Percentiles rank a stretch among this genome's conserved stretches.
These are phyloP conservation scores for Cydia splendana DNA, from an alignment of 1,140 invertebrate genomes.

Conservation along the genomic window DNA sequence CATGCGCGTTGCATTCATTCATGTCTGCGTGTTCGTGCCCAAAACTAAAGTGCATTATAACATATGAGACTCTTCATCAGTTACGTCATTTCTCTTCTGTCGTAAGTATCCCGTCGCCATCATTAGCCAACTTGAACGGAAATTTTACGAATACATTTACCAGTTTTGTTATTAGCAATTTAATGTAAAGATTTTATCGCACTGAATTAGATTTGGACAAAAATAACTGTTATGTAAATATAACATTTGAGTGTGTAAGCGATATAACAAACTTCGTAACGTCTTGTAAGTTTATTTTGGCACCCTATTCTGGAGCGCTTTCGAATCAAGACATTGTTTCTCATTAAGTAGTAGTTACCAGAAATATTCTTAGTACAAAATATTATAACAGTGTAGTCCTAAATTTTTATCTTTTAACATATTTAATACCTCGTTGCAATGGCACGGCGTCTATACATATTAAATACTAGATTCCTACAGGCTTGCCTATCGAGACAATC, in stretches of 20 bases:
- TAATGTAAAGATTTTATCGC: not conserved
- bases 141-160: slow-evolving; percentile 30
- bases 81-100: not conserved
- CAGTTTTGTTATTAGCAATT: slow-evolving; percentile 12
- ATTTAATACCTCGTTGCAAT: too few relatives aligned
- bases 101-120: not conserved
- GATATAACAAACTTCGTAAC: not conserved
- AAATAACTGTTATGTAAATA: slow-evolving; percentile 10
- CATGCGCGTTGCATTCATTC: slow-evolving; percentile 19
- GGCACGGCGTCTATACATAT: too few relatives aligned
- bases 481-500: too few relatives aligned
- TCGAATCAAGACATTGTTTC: too few relatives aligned
- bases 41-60: not conserved
- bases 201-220: not conserved
- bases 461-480: too few relatives aligned
- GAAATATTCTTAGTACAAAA: too few relatives aligned
- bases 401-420: too few relatives aligned
- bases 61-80: not conserved
- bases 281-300: not conserved
- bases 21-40: not conserved
- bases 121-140: slow-evolving; percentile 8
- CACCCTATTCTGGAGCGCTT: too few relatives aligned
- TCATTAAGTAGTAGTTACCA: too few relatives aligned
- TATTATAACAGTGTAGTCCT: too few relatives aligned
- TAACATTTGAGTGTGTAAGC: not conserved